A percentile compares a stretch with the other conserved stretches of the same genome.
These are phyloP conservation scores for Opisthocomus hoazin DNA, from an alignment of 2,113 vertebrate species.

Conservation along the genomic window DNA sequence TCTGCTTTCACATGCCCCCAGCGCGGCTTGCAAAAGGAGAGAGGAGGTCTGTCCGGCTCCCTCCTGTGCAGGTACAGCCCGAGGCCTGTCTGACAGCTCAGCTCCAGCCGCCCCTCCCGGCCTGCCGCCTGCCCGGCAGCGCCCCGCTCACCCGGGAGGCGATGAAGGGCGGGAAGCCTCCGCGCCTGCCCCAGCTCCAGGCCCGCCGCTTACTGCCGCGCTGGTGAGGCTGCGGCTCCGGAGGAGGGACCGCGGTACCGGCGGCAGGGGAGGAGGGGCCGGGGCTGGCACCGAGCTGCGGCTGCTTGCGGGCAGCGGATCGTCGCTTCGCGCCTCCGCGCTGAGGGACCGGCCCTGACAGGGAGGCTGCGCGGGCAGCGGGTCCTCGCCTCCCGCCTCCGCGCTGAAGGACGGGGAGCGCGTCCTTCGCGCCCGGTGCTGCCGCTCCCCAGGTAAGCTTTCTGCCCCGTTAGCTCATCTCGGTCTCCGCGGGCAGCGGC, in stretches of 20 bases:
- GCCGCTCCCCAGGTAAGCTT: not conserved
- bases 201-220: fast-evolving
- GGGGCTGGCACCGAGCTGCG: fast-evolving
- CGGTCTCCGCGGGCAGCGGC: not conserved
- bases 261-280: not conserved
- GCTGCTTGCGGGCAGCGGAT: fast-evolving
- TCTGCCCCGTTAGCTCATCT: fast-evolving
- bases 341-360: fast-evolving
- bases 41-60: not conserved
- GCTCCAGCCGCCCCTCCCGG: fast-evolving
- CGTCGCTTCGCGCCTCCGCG: fast-evolving
- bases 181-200: too few species aligned
- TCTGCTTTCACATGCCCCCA: not conserved
- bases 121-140: too few species aligned
- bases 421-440: too few species aligned
- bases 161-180: too few species aligned
- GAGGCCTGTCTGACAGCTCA: not conserved
- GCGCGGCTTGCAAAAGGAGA: not conserved
- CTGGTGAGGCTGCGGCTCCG: fast-evolving
- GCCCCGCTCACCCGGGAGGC: fast-evolving
- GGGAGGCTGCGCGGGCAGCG: fast-evolving
- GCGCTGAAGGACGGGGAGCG: too few species aligned
- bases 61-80: not conserved
- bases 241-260: not conserved
- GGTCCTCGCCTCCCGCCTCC: fast-evolving